A percentile compares a stretch with the other conserved stretches of the same genome.
These are phyloP conservation scores for Onychostruthus taczanowskii DNA, from an alignment of 2,113 vertebrate genomes.

Conservation along the genomic window DNA sequence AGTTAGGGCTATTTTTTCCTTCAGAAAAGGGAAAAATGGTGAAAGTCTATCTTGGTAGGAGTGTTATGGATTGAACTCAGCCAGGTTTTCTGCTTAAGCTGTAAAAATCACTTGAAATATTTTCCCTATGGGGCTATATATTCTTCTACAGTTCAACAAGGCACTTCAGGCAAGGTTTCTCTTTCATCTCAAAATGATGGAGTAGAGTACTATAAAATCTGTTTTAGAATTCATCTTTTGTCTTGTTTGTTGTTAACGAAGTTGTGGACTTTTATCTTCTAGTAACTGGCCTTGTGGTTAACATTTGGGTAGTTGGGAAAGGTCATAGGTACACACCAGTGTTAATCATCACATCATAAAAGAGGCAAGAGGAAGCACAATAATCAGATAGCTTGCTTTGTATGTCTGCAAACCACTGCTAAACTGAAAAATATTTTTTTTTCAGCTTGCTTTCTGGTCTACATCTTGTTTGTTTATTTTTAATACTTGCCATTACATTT, in stretches of 20 bases:
- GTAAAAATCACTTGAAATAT: conserved; percentile 24
- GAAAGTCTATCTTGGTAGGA: neutral
- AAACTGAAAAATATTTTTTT: conserved; percentile 32
- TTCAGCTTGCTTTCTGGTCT: neutral
- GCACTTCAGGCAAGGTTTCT: neutral
- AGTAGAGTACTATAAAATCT: neutral
- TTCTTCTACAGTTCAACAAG: conserved; percentile 24
- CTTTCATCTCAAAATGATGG: conserved; percentile 20
- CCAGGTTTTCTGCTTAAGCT: neutral
- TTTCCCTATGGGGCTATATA: neutral
- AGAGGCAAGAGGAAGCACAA: neutral
- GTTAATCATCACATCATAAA: neutral
- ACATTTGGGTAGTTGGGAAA: neutral
- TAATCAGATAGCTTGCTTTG: neutral
- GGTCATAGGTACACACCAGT: neutral
- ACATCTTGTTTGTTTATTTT: neutral
- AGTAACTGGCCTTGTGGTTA: neutral
- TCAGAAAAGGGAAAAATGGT: neutral
- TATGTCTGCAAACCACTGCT: conserved; percentile 11
- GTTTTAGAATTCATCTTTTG: neutral
- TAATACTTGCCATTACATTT: neutral
- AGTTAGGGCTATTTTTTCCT: neutral
- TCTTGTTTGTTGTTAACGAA: neutral
- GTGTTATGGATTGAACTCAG: neutral
- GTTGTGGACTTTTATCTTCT: neutral